Base-by-base conservation (phyloP, 2,113 vertebrate species). In the Deroptyus accipitrinus region DNA sequence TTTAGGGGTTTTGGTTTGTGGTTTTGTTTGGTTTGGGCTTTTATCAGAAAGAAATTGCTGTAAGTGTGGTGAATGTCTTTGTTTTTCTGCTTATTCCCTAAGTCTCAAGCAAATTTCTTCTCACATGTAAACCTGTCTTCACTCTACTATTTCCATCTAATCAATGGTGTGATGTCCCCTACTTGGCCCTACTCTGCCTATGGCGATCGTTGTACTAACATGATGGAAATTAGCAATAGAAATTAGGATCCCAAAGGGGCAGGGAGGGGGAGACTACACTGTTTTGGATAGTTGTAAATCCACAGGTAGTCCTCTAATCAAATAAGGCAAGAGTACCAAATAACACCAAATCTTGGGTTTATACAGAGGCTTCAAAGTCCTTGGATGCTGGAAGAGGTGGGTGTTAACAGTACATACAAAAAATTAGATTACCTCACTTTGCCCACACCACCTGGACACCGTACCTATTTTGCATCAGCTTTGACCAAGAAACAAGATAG, bases 101-200 rank as follows among this genome's bases (percentile, higher is more conserved):
- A 5, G 5, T 74, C 6, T 52, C 25, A 37, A 37, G 1, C 8
- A 19, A 62, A n/a, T 55, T 41, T 33, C 2, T 1, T 64, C 24
- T 75, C 16, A 20, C 1, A 0, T 18, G 8, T 42, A 42, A 61
- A 70, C 3, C 6, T 57, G 1, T 2, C 1, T 85, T 63, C 3
- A 7, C 24, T 42, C 59, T 31, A 49, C 2, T 23, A 0, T n/a
- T 73, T 64, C 7, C 5, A 1, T 63, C 22, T 37, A 24, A 75
- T 25, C 8, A 37, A 4, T 16, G 12, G 6, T 39, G 10, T 49
- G 35, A 20, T 42, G 55, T 69, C 10, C 6, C 33, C 9, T 33
- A 19, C 13, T 44, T 48, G 18, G 20, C 11, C 5, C 5, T 79
- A 8, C 6, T 72, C 57, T 73, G 8, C 33, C 39, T 7, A 2